Conservation (phyloP, 1,140 invertebrate species). For the Agrypnia vestita region DNA sequence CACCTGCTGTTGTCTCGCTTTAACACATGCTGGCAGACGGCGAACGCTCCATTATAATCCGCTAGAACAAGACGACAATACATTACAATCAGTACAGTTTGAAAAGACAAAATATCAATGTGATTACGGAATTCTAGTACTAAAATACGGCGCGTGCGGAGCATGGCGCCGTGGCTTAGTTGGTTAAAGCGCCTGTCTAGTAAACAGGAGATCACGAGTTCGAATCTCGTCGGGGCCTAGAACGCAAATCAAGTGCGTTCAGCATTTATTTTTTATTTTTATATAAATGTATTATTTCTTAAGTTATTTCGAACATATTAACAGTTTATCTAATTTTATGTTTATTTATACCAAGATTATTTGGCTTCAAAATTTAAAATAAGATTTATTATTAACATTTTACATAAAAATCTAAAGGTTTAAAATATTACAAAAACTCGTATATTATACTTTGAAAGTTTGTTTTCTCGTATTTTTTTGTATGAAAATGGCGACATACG, state of each 20-base stretch:
- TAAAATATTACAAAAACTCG: no score
- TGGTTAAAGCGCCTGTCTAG: slow-evolving; percentile 65
- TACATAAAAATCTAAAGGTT: no score
- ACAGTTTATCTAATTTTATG: no score
- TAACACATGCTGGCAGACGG: slow-evolving; percentile 37
- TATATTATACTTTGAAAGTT: no score
- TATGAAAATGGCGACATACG: no score
- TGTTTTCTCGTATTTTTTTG: no score
- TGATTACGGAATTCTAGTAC: background rate
- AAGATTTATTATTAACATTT: no score
- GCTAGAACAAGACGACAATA: slow-evolving; percentile 26
- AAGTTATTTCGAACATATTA: background rate
- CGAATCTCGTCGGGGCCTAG: slow-evolving; percentile 55
- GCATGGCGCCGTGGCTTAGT: slow-evolving; percentile 64
- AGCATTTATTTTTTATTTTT: slow-evolving; percentile 7
- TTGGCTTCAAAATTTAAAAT: no score
- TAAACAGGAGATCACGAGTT: slow-evolving; percentile 57
- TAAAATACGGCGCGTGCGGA: background rate
- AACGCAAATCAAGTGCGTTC: background rate
- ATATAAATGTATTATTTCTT: background rate
- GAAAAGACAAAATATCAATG: background rate
- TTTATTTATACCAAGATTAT: no score
- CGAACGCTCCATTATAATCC: slow-evolving; percentile 1
- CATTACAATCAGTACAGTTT: background rate
- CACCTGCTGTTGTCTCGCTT: slow-evolving; percentile 50